Evolutionary conservation across 2,888 invertebrate genomes (phyloP).

Genomic region (Brachypalpus laphriformis): DNA sequence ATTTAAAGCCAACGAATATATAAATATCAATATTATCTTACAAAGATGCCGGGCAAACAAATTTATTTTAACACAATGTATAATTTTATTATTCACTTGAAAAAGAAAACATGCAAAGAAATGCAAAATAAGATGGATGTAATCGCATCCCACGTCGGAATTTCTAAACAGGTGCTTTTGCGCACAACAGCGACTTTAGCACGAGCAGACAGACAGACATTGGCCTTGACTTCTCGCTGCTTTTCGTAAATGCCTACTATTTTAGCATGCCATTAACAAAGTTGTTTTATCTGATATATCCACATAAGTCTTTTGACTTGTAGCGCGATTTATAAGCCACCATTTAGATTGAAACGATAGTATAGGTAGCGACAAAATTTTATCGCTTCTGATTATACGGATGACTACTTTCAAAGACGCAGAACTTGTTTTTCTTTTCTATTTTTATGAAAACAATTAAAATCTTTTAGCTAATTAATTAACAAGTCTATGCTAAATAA

Average conservation of each 20-base stretch:
- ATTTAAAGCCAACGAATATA: too few species aligned
- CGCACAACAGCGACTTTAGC: not conserved
- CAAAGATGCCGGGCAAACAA: not conserved
- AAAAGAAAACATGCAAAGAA: not conserved
- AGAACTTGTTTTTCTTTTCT: not conserved
- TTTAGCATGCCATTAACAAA: not conserved
- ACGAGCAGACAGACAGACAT: not conserved
- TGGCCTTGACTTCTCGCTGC: slow-evolving; percentile 1
- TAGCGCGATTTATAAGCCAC: too few species aligned
- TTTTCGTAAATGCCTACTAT: not conserved
- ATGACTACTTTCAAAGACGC: not conserved
- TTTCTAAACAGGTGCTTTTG: slow-evolving; percentile 1
- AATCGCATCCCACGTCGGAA: not conserved
- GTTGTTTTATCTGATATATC: not conserved
- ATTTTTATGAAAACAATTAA: not conserved
- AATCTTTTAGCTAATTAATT: not conserved
- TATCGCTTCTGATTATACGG: not conserved
- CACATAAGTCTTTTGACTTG: not conserved
- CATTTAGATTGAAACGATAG: not conserved
- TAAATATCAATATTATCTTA: not conserved
- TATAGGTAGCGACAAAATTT: not conserved
- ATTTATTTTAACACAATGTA: not conserved
- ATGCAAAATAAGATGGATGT: not conserved
- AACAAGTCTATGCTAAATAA: not conserved
- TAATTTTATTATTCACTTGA: not conserved